These are phyloP conservation scores for Sebastes trivittatus DNA, from an alignment of 2,797 vertebrate genomes.

Conservation along the genomic window DNA sequence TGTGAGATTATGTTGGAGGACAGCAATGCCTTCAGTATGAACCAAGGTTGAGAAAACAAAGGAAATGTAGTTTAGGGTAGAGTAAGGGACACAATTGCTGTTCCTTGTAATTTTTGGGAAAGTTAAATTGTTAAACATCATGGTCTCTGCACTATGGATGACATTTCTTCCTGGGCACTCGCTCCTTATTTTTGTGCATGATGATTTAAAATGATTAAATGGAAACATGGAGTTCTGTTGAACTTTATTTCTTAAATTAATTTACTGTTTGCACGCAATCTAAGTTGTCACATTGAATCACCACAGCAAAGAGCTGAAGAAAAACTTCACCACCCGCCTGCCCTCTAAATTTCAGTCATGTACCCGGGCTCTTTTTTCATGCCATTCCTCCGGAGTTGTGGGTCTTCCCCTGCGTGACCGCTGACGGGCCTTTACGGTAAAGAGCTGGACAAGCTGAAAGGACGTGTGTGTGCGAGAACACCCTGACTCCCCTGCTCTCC, in stretches of 20 bases:
- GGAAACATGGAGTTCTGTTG: background rate
- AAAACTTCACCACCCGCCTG: constrained; percentile 15
- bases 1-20: background rate
- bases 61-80: background rate
- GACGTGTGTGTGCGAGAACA: constrained; percentile 70
- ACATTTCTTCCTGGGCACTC: background rate
- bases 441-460: constrained; percentile 69
- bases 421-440: constrained; percentile 79
- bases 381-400: constrained; percentile 55
- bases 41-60: background rate
- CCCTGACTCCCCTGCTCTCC: constrained; percentile 62
- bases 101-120: background rate
- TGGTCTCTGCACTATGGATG: background rate
- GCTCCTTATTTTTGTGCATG: background rate
- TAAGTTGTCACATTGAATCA: constrained; percentile 16
- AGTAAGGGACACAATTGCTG: background rate
- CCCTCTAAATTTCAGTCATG: constrained; percentile 32
- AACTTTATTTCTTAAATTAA: background rate
- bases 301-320: constrained; percentile 19
- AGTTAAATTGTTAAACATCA: constrained; percentile 7
- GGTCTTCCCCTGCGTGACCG: constrained; percentile 68
- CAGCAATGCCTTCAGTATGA: background rate
- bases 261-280: background rate
- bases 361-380: constrained; percentile 37
- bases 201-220: constrained; percentile 4